phyloP scores from a whole-genome alignment of 2,113 vertebrate genomes.

The Pogonocichla stellata region DNA sequence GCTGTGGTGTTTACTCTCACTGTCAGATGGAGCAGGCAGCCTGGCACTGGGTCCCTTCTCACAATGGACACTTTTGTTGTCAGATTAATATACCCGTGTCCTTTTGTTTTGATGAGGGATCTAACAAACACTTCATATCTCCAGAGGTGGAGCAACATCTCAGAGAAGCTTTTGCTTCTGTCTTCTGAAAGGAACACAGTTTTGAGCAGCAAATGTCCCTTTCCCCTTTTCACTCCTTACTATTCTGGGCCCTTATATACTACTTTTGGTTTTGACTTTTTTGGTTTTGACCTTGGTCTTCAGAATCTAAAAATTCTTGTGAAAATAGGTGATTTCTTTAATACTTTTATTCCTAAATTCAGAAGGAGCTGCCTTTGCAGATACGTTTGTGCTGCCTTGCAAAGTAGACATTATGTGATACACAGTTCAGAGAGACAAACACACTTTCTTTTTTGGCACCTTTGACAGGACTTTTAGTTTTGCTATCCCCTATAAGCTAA shows the following conservation, averaged over 20 bases:
- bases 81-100: background rate
- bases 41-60: conserved; percentile 36
- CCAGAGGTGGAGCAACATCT: background rate
- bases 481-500: background rate
- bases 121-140: conserved; percentile 47
- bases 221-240: background rate
- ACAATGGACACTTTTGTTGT: conserved; percentile 56
- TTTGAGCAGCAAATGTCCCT: background rate
- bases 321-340: background rate
- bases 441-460: background rate
- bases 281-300: background rate
- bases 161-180: conserved; percentile 10
- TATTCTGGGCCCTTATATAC: background rate
- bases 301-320: background rate
- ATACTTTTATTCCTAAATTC: background rate
- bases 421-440: background rate
- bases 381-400: background rate
- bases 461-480: background rate
- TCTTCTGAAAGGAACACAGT: background rate
- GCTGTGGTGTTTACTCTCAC: background rate
- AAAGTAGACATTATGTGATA: background rate
- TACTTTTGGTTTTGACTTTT: too few species aligned
- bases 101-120: conserved; percentile 58
- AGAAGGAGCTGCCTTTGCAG: background rate
- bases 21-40: conserved; percentile 53